These are phyloP conservation scores for Silvanus unidentatus DNA, from an alignment of 2,888 invertebrate genomes.

Conservation along the genomic window DNA sequence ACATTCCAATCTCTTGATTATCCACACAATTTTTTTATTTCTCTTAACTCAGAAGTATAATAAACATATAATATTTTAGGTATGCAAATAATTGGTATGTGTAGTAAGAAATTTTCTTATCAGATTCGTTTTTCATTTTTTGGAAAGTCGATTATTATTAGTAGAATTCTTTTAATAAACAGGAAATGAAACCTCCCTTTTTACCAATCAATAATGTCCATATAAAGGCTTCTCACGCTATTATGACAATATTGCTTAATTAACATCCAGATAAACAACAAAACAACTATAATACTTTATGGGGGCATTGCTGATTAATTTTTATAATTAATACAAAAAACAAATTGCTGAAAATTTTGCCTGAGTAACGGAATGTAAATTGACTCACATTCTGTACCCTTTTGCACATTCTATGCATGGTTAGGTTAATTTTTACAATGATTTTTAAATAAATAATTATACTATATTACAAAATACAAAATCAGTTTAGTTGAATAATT, in stretches of 20 bases:
- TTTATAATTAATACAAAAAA: slow-evolving; percentile 4
- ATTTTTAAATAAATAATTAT: slow-evolving; percentile 12
- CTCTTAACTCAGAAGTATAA: no score
- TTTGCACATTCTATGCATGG: slow-evolving; percentile 46
- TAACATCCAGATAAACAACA: no score
- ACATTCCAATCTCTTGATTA: slow-evolving; percentile 3
- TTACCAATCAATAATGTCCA: no score
- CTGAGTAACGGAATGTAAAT: slow-evolving; percentile 41
- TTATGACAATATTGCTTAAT: no score
- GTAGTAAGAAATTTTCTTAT: slow-evolving; percentile 17
- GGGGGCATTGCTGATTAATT: not conserved
- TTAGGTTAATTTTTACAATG: slow-evolving; percentile 29
- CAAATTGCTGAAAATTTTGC: slow-evolving; percentile 33
- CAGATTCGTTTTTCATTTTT: no score
- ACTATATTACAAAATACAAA: no score
- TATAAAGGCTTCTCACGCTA: no score
- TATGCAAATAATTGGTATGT: slow-evolving; percentile 28
- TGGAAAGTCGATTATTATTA: not conserved
- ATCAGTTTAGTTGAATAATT: no score
- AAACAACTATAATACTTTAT: no score
- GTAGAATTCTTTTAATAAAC: slow-evolving; percentile 9
- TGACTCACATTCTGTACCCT: slow-evolving; percentile 45
- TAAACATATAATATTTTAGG: slow-evolving; percentile 11
- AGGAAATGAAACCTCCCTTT: no score
- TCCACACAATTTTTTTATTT: slow-evolving; percentile 1